Conservation (phyloP, 2,113 vertebrate genomes). For the Corydoras maculifer region DNA sequence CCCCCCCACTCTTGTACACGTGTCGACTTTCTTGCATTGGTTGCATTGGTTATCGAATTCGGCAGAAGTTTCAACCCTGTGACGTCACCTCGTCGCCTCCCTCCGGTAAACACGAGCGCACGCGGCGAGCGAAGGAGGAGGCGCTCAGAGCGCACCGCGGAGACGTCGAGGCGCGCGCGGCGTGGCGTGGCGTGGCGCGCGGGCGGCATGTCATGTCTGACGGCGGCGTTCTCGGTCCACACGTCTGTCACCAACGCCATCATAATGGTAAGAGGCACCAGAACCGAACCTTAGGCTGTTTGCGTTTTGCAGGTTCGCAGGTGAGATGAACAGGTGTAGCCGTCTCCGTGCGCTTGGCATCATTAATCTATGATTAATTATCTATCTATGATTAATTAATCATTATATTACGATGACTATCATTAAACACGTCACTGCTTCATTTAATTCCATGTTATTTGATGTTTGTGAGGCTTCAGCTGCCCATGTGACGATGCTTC, state of each 20-base stretch:
- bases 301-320: neutral
- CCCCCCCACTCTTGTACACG: no score
- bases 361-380: no score
- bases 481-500: neutral
- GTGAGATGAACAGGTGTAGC: no score
- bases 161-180: neutral
- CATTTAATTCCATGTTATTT: neutral
- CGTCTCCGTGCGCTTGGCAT: neutral
- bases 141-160: no score
- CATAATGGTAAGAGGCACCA: slow-evolving; percentile 62
- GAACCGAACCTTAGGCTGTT: neutral
- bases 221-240: slow-evolving; percentile 64
- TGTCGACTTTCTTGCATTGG: no score
- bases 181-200: neutral
- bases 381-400: no score
- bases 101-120: no score
- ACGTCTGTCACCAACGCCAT: slow-evolving; percentile 63
- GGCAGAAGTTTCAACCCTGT: no score
- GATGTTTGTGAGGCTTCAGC: neutral
- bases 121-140: no score
- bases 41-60: no score
- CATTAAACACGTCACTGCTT: neutral
- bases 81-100: no score
- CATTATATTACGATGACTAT: neutral
- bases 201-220: slow-evolving; percentile 62